Percentiles rank a stretch among this genome's conserved stretches.
These are phyloP conservation scores for Labrus mixtus DNA, from an alignment of 2,113 vertebrate species.

Conservation along the genomic window DNA sequence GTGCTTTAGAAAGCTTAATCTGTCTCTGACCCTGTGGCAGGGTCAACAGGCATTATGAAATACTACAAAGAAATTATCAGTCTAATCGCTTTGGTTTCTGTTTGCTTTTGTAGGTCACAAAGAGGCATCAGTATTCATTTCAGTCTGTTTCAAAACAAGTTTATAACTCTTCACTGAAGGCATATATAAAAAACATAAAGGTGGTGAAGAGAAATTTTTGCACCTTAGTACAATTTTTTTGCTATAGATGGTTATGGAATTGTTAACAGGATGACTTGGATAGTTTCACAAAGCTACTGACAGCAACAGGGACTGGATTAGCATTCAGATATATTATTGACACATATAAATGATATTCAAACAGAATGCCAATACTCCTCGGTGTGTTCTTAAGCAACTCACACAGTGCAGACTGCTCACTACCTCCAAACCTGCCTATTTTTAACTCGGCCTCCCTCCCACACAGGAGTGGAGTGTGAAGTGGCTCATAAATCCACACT, in stretches of 20 bases:
- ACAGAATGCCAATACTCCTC: conserved; percentile 54
- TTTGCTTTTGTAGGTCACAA: no score
- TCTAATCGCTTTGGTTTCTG: no score
- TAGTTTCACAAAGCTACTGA: background rate
- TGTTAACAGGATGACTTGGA: conserved; percentile 18
- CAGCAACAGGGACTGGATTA: conserved; percentile 27
- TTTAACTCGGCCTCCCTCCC: conserved; percentile 80
- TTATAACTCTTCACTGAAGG: no score
- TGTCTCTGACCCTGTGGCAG: no score
- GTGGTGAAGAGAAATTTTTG: background rate
- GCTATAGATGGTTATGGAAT: background rate
- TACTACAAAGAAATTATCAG: no score
- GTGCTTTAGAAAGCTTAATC: no score
- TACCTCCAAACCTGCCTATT: conserved; percentile 82
- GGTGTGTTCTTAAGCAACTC: conserved; percentile 65
- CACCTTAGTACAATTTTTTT: background rate
- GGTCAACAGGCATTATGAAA: no score
- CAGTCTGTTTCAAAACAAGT: no score
- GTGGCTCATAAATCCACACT: conserved; percentile 78
- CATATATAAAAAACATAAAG: no score
- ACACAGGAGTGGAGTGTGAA: conserved; percentile 80
- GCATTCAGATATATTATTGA: conserved; percentile 52
- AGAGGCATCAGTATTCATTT: no score
- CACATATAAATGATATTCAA: conserved; percentile 58
- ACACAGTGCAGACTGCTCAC: conserved; percentile 68